These are phyloP conservation scores for Crocidura indochinensis DNA, from an alignment of 2,797 vertebrate genomes.

Conservation along the genomic window DNA sequence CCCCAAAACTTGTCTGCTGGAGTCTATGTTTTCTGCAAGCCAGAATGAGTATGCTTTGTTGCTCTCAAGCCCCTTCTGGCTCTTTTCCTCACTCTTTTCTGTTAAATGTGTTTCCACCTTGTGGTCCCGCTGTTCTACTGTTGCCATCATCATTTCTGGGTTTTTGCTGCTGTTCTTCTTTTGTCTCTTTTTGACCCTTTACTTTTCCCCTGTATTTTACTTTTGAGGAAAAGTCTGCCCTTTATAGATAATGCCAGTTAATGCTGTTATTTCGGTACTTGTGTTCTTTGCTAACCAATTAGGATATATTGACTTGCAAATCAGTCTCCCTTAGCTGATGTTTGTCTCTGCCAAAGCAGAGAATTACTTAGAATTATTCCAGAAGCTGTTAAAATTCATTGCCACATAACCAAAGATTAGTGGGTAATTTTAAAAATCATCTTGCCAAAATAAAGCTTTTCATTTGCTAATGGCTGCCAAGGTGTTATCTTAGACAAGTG, in stretches of 20 bases:
- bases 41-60: background rate
- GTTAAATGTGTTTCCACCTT: background rate
- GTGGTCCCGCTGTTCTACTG: background rate
- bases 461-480: constrained; percentile 13
- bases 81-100: background rate
- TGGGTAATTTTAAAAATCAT: background rate
- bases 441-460: background rate
- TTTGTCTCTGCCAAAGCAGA: constrained; percentile 25
- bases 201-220: background rate
- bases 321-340: background rate
- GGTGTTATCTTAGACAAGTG: background rate
- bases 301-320: background rate
- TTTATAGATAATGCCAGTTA: background rate
- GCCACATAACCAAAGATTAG: constrained; percentile 33
- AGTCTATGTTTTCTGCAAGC: background rate
- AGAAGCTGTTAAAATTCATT: constrained; percentile 5
- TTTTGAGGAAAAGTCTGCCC: background rate
- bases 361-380: background rate
- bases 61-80: constrained; percentile 5
- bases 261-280: background rate
- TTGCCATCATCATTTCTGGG: background rate
- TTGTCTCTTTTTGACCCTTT: background rate
- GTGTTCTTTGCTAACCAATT: background rate
- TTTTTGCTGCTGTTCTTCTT: constrained; percentile 37
- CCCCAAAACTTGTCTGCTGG: background rate